Percentiles rank a stretch among this genome's conserved stretches.
phyloP scores from a whole-genome alignment of 2,113 vertebrate genomes.

The Gavialis gangeticus region DNA sequence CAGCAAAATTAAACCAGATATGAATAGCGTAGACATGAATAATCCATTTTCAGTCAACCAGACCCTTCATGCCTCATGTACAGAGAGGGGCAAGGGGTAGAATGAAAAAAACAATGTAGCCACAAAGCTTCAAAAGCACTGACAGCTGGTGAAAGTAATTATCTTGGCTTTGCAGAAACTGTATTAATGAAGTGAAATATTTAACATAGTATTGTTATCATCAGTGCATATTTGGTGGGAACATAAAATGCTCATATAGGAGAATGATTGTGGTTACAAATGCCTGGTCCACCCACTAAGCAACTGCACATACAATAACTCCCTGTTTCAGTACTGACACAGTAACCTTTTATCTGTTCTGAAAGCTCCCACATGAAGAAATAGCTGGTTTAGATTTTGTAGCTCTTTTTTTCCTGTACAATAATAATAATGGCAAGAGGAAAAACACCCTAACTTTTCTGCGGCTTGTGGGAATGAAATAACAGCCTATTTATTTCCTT shows the following conservation, averaged over 20 bases:
- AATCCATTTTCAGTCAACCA: not conserved
- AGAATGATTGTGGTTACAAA: slow-evolving; percentile 60
- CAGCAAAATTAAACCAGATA: not conserved
- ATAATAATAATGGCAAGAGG: not conserved
- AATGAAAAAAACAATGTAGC: not conserved
- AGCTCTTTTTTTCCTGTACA: not conserved
- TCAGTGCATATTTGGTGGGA: slow-evolving; percentile 40
- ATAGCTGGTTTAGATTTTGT: slow-evolving; percentile 34
- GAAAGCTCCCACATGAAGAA: slow-evolving; percentile 64
- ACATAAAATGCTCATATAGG: slow-evolving; percentile 46
- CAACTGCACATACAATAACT: not conserved
- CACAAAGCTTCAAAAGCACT: not conserved
- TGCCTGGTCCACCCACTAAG: slow-evolving; percentile 60
- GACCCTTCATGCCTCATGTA: not conserved
- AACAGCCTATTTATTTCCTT: not conserved
- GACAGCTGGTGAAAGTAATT: not conserved
- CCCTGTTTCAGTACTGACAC: slow-evolving; percentile 41
- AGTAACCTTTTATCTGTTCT: slow-evolving; percentile 47
- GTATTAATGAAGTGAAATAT: slow-evolving; percentile 42
- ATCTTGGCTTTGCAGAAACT: slow-evolving; percentile 19
- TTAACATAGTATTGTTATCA: slow-evolving; percentile 53
- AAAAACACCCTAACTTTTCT: not conserved
- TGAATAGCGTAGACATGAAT: not conserved
- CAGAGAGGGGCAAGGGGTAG: not conserved
- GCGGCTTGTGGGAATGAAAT: not conserved